Percentiles rank a stretch among this genome's conserved stretches.
Conservation (phyloP, 2,797 vertebrate species). For the Rhinoraja longicauda region DNA sequence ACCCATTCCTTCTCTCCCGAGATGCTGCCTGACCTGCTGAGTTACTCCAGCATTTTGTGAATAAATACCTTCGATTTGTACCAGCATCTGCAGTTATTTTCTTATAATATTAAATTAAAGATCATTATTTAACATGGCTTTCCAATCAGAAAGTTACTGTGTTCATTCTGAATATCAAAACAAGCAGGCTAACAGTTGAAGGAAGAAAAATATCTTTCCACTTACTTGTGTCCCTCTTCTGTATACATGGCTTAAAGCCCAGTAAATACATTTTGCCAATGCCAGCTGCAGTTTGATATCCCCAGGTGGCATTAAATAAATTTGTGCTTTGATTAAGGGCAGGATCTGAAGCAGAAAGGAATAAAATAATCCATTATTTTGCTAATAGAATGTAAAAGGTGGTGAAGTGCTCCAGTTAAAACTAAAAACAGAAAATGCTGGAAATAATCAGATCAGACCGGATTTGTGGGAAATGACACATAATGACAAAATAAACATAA, state of each 20-base stretch:
- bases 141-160: neutral
- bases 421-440: neutral
- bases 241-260: constrained; percentile 68
- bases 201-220: neutral
- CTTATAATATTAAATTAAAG: too few species aligned
- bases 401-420: neutral
- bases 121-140: neutral
- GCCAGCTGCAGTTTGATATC: constrained; percentile 61
- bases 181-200: neutral
- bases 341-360: constrained; percentile 59
- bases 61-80: too few species aligned
- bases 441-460: too few species aligned
- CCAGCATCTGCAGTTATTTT: too few species aligned
- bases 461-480: too few species aligned
- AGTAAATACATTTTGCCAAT: constrained; percentile 71
- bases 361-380: neutral
- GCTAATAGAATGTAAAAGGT: neutral
- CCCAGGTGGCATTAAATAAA: constrained; percentile 62
- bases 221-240: constrained; percentile 63
- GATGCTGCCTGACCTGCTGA: too few species aligned
- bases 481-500: too few species aligned
- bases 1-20: too few species aligned
- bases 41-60: neutral
- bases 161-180: neutral
- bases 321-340: constrained; percentile 70